These are phyloP conservation scores for Elachura formosa DNA, from an alignment of 2,113 vertebrate species.

Conservation along the genomic window DNA sequence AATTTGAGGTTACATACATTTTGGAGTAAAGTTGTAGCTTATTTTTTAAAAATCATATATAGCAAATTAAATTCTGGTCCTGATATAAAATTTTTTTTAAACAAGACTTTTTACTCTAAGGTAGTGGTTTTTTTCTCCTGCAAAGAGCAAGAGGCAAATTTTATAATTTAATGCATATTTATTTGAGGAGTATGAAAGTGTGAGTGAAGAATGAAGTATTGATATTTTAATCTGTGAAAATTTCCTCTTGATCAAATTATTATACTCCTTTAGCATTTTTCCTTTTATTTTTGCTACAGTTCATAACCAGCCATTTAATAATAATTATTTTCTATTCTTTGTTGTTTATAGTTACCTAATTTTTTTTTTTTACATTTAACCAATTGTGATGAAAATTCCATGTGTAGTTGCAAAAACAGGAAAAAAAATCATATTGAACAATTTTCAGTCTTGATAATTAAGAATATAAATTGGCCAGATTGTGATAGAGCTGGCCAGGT, in stretches of 20 bases:
- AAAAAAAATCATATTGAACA: background rate
- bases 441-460: background rate
- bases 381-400: background rate
- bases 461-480: background rate
- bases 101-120: background rate
- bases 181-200: background rate
- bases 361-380: background rate
- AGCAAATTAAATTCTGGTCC: background rate
- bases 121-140: background rate
- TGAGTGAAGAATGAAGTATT: background rate
- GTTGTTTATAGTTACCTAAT: background rate
- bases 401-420: background rate
- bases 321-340: background rate
- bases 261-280: background rate
- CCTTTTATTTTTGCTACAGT: background rate
- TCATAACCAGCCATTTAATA: background rate
- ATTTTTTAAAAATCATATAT: background rate
- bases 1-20: background rate
- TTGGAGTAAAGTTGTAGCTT: background rate
- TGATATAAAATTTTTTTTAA: background rate
- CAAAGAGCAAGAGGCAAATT: background rate
- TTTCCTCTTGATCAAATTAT: background rate
- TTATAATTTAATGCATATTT: background rate
- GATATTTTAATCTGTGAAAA: background rate
- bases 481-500: background rate